Base-by-base conservation (phyloP, 2,888 invertebrate genomes). In the Tribolium freemani region DNA sequence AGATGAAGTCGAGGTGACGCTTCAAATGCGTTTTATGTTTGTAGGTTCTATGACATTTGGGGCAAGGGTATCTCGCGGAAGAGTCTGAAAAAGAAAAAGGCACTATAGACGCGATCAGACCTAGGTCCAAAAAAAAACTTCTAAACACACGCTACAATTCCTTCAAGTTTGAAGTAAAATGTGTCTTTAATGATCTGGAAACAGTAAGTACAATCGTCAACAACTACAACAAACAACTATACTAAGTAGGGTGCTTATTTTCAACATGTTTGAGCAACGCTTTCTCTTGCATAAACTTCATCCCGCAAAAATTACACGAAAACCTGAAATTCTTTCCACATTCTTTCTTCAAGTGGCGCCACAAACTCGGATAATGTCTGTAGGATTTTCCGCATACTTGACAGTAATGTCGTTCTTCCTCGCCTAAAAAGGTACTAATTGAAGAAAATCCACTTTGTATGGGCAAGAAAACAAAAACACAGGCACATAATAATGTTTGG, bases 261-360 rank as follows among this genome's bases (percentile, higher is more conserved):
- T 57, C 46, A n/a, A 57, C 6, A 45, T 71, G 71, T 51, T 30
- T 50, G 13, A 56, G 92, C n/a, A 93, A 88, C 86, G 93, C 93
- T 79, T 93, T 93, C 50, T 93, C 56, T 20, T 70, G 72, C 21
- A 51, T 64, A 48, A 69, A 72, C 46, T 63, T 63, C 5, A 26
- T 67, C 1, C 69, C 72, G 31, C 76, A 76, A 20, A 51, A 5
- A 10, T 70, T 46, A 51, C 76, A 76, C 1, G 56, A 46, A 63
- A 50, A 66, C 10, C 50, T 50, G 10, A 63, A 58, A 57, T 69
- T 57, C 38, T 38, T 26, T 9, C 72, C 72, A 61, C 73, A 73
- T 21, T 69, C 69, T 8, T 53, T 16, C 51, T 61, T 64, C 20
- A 69, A 11, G 38, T 73, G 73, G 8, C 73, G 54, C 46, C 61